Evolutionary conservation across 2,888 invertebrate genomes (phyloP), one percentile per base, ranked within the genome.

Genomic region (Dasysyrphus albostriatus): DNA sequence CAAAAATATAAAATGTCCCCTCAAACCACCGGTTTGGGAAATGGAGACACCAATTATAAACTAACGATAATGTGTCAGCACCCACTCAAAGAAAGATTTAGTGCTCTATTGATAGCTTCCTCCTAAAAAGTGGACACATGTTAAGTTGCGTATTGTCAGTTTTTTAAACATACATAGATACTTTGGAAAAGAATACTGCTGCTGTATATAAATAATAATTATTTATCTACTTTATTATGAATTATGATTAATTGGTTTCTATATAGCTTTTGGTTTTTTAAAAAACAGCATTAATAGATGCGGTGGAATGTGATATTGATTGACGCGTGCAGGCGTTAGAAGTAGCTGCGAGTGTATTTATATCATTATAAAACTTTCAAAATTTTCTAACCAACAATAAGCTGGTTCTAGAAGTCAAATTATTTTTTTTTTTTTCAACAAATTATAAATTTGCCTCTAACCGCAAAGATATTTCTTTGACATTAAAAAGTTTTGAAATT

Each of bases 1-100:
- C 56, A 74, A 67, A 77, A 83, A 51, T 3, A 24, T 2, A 12
- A 70, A 72, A 63, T 56, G 42, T 29, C 54, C 44, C 51, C 14
- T 34, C 58, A 19, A 3, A 39, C 49, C 19, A 12, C 49, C 51
- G 16, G 6, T 42, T 59, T 39, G 37, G 37, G n/a, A 67, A 54
- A 72, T 76, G 76, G 72, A 51, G 84, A 80, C 80, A 84, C 84
- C 80, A 80, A 84, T 84, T 84, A 84, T 84, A 84, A 84, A 80
- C 84, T 80, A 80, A 84, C 84, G 80, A 84, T 84, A 80, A 80
- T 84, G 80, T 84, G 84, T 84, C 84, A 80, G 80, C 84, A 84
- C 84, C 84, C 84, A 84, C 84, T 84, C 84, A 34, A 39, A 47
- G 24, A 32, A 73, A 69, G 81, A 84, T 84, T 84, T 80, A 84